A percentile compares a stretch with the other conserved stretches of the same genome.
Evolutionary conservation across 2,797 vertebrate species (phyloP).

Genomic region (Sternarchorhynchus goeldii): DNA sequence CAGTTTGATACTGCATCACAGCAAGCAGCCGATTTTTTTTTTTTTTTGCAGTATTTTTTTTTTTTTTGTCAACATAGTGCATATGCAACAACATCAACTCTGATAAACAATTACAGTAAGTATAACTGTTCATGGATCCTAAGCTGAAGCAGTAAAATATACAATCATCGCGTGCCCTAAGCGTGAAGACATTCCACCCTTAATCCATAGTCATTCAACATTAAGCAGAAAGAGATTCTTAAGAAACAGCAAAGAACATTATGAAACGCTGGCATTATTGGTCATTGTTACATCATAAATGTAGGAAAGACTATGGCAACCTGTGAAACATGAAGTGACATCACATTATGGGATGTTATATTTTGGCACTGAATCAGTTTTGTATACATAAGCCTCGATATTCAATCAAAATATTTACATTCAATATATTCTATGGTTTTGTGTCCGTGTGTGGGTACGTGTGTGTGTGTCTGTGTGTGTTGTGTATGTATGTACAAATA

Average conservation of each 20-base stretch:
- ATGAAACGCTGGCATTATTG: conserved; percentile 73
- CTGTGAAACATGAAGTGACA: conserved; percentile 75
- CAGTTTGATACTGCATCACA: conserved; percentile 72
- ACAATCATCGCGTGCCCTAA: conserved; percentile 83
- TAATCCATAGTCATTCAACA: conserved; percentile 68
- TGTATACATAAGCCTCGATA: conserved; percentile 71
- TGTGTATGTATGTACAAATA: conserved; percentile 40
- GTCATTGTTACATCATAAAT: conserved; percentile 62
- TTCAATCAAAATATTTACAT: conserved; percentile 84
- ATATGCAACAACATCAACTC: conserved; percentile 80
- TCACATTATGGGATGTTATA: conserved; percentile 78
- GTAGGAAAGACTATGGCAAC: conserved; percentile 74
- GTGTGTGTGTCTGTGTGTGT: conserved; percentile 41
- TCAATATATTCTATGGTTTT: conserved; percentile 66
- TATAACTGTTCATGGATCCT: conserved; percentile 74
- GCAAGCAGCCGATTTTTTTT: conserved; percentile 78
- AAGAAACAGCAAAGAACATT: conserved; percentile 76
- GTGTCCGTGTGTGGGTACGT: conserved; percentile 41
- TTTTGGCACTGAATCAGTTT: conserved; percentile 81
- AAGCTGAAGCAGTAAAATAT: conserved; percentile 82
- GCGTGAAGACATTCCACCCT: conserved; percentile 77
- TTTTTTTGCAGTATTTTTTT: conserved; percentile 51
- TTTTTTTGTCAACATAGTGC: conserved; percentile 76
- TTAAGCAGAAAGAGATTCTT: conserved; percentile 67
- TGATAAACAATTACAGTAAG: conserved; percentile 79